Evolutionary conservation across 1,140 invertebrate species (phyloP), one percentile per base, ranked within the genome.

Genomic region (Aphelenchoides fujianensis): DNA sequence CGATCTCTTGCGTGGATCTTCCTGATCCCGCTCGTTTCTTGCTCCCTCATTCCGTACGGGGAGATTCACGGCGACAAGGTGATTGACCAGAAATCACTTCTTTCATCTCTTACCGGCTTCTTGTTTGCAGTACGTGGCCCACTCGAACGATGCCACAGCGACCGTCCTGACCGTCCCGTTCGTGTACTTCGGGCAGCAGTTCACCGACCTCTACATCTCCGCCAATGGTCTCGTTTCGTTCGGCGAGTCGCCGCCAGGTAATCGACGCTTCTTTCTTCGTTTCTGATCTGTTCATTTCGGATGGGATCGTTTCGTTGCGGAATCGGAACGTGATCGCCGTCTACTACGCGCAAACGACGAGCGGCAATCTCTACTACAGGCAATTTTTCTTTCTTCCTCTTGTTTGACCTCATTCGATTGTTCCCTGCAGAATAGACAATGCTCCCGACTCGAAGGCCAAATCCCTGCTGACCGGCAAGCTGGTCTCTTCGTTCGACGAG

Each of bases 331-430:
- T 52, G 1, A 70, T 70, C 54, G 69, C 69, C 12, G 34, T 67
- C 9, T 37, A 61, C 19, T 70, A 70, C 36, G 61, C 69, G 3
- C 34, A 34, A 36, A 48, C 69, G 16, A 68, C 35, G 7, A 32
- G 32, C 16, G 69, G 69, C 7, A 54, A 69, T 30, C 34, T 70
- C 16, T 70, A 70, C 19, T 70, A 67, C n/a, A 34, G 69, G 12
- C 32, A 66, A 69, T 32, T 27, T 12, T 32, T n/a, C n/a, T n/a
- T n/a, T n/a, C n/a, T n/a, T n/a, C n/a, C 67, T 1, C 23, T 59
- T 59, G 23, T 19, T 7, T 59, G 41, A 48, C 23, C 23, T 48
- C 23, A 48, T 48, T 48, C 7, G 23, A 23, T 31, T n/a, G n/a
- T n/a, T n/a, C n/a, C 23, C 35, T 35, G 16, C 54, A 2, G 30